Base-by-base conservation (phyloP, 2,888 invertebrate genomes). In the Eupithecia dodoneata region DNA sequence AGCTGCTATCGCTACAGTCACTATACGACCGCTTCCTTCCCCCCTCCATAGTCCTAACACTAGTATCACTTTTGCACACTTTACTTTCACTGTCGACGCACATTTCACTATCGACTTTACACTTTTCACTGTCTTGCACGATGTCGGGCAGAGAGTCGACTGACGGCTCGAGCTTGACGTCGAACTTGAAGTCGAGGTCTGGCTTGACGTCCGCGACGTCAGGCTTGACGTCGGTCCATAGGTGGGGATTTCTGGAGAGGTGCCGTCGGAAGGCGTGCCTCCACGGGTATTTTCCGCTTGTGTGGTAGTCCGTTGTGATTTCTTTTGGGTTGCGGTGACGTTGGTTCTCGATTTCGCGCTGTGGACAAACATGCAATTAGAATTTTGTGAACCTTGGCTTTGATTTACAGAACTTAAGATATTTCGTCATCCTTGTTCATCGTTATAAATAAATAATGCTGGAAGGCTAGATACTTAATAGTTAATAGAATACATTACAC, bases 251-350 rank as follows among this genome's bases (percentile, higher is more conserved):
- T 7, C 84, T 83, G 18, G 87, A 79, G 59, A 94, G 89, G 76
- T 94, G 94, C 41, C 87, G 85, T 13, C 94, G 81, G 89, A 94
- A 94, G 2, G 93, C 91, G 82, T 92, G 91, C 79, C 93, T 83
- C 93, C 92, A 94, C 0, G 93, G 94, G 79, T 93, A 87, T 70
- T 92, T 92, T 73, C 93, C 93, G 84, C 91, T 90, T 44, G 92
- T 87, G 85, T 94, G 93, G 89, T 92, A 94, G 80, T 95, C 94
- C 65, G 90, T 86, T 1, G 87, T 87, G 84, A 93, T 88, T 80
- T 92, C 94, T 79, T 90, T 92, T 10, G 94, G 94, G 41, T 87
- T 91, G 79, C 93, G 89, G 80, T 93, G 92, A 30, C 89, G 89
- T 84, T 92, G 90, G 41, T 89, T 93, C 81, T 94, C 94, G 52